Conservation (phyloP, 1,140 invertebrate species). For the Brachionus rotundiformis region DNA sequence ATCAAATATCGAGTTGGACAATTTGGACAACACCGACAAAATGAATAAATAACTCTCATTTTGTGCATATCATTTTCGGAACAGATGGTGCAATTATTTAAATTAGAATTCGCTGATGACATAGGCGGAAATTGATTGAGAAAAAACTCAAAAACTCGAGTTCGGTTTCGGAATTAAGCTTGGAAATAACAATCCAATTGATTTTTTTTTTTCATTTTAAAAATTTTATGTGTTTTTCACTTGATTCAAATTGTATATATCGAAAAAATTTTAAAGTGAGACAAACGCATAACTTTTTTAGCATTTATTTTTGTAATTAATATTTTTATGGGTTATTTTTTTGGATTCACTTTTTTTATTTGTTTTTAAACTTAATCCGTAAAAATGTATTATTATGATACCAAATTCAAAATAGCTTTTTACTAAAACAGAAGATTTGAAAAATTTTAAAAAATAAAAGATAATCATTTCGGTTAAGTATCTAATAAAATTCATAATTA, state of each 20-base stretch:
- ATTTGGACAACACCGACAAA: neutral
- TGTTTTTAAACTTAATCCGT: neutral
- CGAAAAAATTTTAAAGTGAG: neutral
- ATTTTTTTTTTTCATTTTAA: conserved; percentile 18
- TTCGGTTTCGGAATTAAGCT: neutral
- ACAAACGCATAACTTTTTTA: conserved; percentile 9
- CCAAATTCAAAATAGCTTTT: too few species aligned
- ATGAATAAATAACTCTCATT: conserved; percentile 27
- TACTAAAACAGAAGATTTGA: too few species aligned
- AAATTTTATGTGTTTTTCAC: neutral
- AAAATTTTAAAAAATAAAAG: too few species aligned
- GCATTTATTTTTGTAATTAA: neutral
- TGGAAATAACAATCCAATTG: neutral
- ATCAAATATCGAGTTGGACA: conserved; percentile 30
- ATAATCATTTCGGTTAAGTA: too few species aligned
- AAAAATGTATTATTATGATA: too few species aligned
- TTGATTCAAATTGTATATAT: neutral
- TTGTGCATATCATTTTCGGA: neutral
- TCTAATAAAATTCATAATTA: too few species aligned
- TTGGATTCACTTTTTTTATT: neutral
- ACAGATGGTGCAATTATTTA: conserved; percentile 1
- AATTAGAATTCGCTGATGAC: conserved; percentile 10
- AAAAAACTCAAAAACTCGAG: conserved; percentile 27
- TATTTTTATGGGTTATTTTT: conserved; percentile 8
- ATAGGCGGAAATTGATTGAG: neutral